phyloP scores from a whole-genome alignment of 2,888 invertebrate species.

The Trachelus iudaicus region DNA sequence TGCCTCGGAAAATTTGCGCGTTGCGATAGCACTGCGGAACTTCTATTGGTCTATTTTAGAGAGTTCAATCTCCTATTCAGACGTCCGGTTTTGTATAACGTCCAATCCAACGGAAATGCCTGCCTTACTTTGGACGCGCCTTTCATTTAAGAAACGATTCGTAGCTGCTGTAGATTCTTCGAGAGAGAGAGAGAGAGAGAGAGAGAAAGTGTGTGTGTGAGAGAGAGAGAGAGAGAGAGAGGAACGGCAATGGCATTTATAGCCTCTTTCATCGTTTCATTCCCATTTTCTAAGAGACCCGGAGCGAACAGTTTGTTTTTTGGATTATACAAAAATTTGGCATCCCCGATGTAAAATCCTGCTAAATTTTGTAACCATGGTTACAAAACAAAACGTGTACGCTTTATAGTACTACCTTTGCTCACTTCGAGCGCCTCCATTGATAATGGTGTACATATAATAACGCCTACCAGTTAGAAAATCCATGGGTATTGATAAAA shows the following conservation, averaged over 20 bases:
- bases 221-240: neutral
- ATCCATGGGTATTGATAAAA: neutral
- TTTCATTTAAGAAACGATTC: neutral
- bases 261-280: neutral
- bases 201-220: too few relatives aligned
- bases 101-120: neutral
- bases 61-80: conserved; percentile 3
- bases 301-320: neutral
- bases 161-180: neutral
- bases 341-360: neutral
- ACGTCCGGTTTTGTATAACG: neutral
- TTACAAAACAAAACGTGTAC: neutral
- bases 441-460: too few relatives aligned
- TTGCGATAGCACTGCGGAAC: neutral
- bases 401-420: neutral
- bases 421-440: too few relatives aligned
- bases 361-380: neutral
- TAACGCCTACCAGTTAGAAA: neutral
- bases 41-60: neutral
- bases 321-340: neutral
- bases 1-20: conserved; percentile 3
- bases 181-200: too few relatives aligned
- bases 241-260: neutral
- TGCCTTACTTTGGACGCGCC: neutral
- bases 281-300: neutral